A percentile compares a stretch with the other conserved stretches of the same genome.
These are phyloP conservation scores for Nasonia vitripennis DNA, from an alignment of 1,140 invertebrate genomes.

Conservation along the genomic window DNA sequence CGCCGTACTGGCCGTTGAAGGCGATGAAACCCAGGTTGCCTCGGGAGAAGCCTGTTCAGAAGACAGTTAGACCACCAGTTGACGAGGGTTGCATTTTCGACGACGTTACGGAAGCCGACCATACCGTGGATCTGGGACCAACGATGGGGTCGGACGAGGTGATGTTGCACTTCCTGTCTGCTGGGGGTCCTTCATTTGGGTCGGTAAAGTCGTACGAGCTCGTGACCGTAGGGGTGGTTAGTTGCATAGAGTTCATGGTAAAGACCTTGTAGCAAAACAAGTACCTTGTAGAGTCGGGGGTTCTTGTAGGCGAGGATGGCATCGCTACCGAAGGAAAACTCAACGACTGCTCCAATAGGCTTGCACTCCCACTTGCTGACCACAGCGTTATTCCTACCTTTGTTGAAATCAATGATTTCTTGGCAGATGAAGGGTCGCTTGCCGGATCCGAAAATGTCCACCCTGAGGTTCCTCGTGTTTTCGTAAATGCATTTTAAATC, in stretches of 20 bases:
- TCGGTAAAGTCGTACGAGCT: slow-evolving; percentile 80
- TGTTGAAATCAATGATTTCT: slow-evolving; percentile 87
- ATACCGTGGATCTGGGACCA: slow-evolving; percentile 87
- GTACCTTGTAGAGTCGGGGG: slow-evolving; percentile 77
- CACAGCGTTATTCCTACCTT: slow-evolving; percentile 77
- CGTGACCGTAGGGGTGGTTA: slow-evolving; percentile 84
- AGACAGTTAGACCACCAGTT: slow-evolving; percentile 79
- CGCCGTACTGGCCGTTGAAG: slow-evolving; percentile 78
- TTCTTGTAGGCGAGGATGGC: slow-evolving; percentile 78
- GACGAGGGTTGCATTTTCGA: slow-evolving; percentile 73
- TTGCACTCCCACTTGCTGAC: slow-evolving; percentile 81
- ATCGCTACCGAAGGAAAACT: slow-evolving; percentile 80
- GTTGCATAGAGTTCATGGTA: too few species aligned
- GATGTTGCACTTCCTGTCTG: slow-evolving; percentile 72
- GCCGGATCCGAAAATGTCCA: slow-evolving; percentile 75
- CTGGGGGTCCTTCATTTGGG: slow-evolving; percentile 73
- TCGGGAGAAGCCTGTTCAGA: slow-evolving; percentile 79
- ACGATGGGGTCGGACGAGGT: slow-evolving; percentile 80
- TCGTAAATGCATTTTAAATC: slow-evolving; percentile 81
- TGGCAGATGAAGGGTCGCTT: slow-evolving; percentile 83
- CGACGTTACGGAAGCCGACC: slow-evolving; percentile 83
- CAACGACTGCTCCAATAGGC: slow-evolving; percentile 82
- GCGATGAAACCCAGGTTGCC: slow-evolving; percentile 82
- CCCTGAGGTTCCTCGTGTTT: slow-evolving; percentile 78
- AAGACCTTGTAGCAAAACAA: too few species aligned